Percentiles rank a stretch among this genome's conserved stretches.
These are phyloP conservation scores for Labia minor DNA, from an alignment of 2,888 invertebrate species.

Conservation along the genomic window DNA sequence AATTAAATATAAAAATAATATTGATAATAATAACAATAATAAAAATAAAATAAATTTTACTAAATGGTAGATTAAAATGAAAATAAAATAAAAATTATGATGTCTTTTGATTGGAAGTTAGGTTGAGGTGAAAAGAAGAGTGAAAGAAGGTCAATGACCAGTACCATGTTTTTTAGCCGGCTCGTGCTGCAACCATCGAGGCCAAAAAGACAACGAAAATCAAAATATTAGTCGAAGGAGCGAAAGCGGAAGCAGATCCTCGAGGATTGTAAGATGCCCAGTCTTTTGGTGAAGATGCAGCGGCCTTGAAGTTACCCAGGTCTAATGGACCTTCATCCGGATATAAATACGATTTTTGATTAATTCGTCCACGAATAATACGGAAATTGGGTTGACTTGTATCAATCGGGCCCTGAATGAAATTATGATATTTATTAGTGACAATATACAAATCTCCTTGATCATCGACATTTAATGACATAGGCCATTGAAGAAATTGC, in stretches of 20 bases:
- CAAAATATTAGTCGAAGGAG: background rate
- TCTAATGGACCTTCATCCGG: slow-evolving; percentile 25
- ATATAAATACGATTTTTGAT: slow-evolving; percentile 54
- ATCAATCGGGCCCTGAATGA: slow-evolving; percentile 49
- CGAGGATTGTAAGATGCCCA: background rate
- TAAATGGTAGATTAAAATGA: too few relatives aligned
- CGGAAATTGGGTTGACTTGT: slow-evolving; percentile 53
- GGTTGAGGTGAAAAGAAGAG: background rate
- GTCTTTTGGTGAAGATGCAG: background rate
- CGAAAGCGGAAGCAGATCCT: background rate
- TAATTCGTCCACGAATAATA: slow-evolving; percentile 49
- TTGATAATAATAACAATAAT: too few relatives aligned
- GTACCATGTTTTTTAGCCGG: background rate
- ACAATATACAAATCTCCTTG: slow-evolving; percentile 54
- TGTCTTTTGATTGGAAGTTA: too few relatives aligned
- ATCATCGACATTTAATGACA: slow-evolving; percentile 52
- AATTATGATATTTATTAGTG: slow-evolving; percentile 56
- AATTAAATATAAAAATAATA: too few relatives aligned
- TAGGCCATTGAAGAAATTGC: slow-evolving; percentile 60
- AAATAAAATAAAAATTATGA: too few relatives aligned
- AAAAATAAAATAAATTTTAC: too few relatives aligned
- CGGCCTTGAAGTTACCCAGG: background rate
- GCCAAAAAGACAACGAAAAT: background rate
- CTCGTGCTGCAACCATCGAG: background rate
- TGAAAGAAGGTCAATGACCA: background rate